Conservation (phyloP, 2,113 vertebrate genomes). For the Pimephales promelas region DNA sequence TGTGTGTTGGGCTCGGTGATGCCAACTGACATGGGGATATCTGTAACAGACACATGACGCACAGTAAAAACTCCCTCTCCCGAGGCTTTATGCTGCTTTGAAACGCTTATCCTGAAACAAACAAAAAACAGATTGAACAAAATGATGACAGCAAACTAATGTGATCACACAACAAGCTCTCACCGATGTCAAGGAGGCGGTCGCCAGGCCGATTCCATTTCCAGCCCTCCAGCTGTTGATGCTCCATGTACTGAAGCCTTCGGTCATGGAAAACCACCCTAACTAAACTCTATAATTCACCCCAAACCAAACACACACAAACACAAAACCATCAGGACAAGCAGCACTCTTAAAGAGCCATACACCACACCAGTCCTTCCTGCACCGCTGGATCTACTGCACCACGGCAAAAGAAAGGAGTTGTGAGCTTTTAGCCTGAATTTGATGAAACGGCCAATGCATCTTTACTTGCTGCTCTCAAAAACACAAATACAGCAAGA, state of each 20-base stretch:
- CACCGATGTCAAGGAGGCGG: slow-evolving; percentile 94
- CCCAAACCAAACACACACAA: slow-evolving; percentile 55
- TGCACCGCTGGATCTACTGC: not conserved
- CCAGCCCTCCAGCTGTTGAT: slow-evolving; percentile 98
- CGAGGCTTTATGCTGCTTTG: not conserved
- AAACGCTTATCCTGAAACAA: not conserved
- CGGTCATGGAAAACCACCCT: slow-evolving; percentile 96
- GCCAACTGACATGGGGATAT: slow-evolving; percentile 97
- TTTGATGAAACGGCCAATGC: not conserved
- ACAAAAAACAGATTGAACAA: not conserved
- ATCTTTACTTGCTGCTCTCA: not conserved
- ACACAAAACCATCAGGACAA: slow-evolving; percentile 2
- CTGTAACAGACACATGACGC: slow-evolving; percentile 70
- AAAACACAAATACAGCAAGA: not conserved
- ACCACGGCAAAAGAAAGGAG: not conserved
- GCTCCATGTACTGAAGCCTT: slow-evolving; percentile 95
- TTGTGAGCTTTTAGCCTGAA: not conserved
- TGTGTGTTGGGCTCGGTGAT: slow-evolving; percentile 93
- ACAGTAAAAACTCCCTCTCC: not conserved
- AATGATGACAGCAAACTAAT: not conserved
- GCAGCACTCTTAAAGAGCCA: not conserved
- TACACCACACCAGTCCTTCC: not conserved
- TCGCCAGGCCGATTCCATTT: slow-evolving; percentile 95
- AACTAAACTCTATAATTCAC: slow-evolving; percentile 90
- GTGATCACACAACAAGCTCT: slow-evolving; percentile 54